A percentile compares a stretch with the other conserved stretches of the same genome.
phyloP scores from a whole-genome alignment of 1,140 invertebrate genomes.

The Drosophila nannoptera region DNA sequence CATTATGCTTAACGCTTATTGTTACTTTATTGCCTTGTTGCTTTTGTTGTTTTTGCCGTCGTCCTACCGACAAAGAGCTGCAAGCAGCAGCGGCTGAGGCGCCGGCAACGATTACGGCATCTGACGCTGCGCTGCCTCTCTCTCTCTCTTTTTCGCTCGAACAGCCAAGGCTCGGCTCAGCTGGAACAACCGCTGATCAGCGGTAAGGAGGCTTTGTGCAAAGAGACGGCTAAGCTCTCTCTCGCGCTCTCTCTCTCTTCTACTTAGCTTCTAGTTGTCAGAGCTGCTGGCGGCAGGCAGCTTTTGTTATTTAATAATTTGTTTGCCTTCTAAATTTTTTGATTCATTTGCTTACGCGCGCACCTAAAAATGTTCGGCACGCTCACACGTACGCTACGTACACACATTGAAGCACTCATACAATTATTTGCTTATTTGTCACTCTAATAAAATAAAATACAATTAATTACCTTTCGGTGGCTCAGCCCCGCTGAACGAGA shows the following conservation, averaged over 20 bases:
- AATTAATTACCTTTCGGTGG: slow-evolving; percentile 62
- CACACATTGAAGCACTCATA: slow-evolving; percentile 29
- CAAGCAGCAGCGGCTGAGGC: background rate
- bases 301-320: slow-evolving; percentile 68
- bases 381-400: slow-evolving; percentile 10
- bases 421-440: slow-evolving; percentile 56
- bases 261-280: slow-evolving; percentile 3
- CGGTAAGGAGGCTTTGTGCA: background rate
- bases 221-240: background rate
- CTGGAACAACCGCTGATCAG: slow-evolving; percentile 17
- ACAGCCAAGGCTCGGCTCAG: slow-evolving; percentile 21
- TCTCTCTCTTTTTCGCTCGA: background rate
- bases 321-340: slow-evolving; percentile 68
- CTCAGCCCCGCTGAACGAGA: slow-evolving; percentile 3
- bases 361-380: slow-evolving; percentile 7
- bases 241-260: background rate
- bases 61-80: background rate
- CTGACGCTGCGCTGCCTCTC: slow-evolving; percentile 15
- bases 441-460: slow-evolving; percentile 70
- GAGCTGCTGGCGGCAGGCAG: slow-evolving; percentile 15
- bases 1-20: slow-evolving; percentile 37
- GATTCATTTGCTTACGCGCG: slow-evolving; percentile 59
- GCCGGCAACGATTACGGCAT: slow-evolving; percentile 40
- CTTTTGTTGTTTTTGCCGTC: too few relatives aligned
- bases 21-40: slow-evolving; percentile 25